Percentiles rank a stretch among this genome's conserved stretches.
These are phyloP conservation scores for Carlito syrichta DNA, from an alignment of 2,113 vertebrate species.

Conservation along the genomic window DNA sequence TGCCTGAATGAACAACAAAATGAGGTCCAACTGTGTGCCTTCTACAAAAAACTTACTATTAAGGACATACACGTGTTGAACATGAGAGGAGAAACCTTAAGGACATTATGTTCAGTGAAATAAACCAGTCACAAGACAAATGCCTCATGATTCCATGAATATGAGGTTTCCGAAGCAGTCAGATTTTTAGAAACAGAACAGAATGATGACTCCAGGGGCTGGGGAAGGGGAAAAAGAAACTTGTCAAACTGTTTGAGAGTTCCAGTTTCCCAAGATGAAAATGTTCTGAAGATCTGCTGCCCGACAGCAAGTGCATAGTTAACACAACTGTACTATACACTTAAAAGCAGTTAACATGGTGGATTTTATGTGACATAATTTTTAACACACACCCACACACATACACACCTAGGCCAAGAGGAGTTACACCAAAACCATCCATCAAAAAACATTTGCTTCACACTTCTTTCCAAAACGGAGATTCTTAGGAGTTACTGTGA, in stretches of 20 bases:
- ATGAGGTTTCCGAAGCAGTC: not conserved
- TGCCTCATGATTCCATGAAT: not conserved
- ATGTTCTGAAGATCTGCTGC: not conserved
- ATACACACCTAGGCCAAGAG: not conserved
- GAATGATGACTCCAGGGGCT: not conserved
- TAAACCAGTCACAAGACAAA: not conserved
- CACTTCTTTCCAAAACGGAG: not conserved
- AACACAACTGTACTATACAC: not conserved
- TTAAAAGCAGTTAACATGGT: not conserved
- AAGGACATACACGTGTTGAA: not conserved
- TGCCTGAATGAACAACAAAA: not conserved
- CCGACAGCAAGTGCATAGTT: not conserved
- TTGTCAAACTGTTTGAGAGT: not conserved
- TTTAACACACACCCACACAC: not conserved
- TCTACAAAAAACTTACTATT: not conserved
- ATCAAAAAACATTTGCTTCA: not conserved
- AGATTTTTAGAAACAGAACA: not conserved
- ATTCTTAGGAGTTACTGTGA: rapidly evolving
- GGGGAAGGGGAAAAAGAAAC: too few species aligned
- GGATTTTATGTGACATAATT: not conserved
- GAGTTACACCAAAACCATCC: not conserved
- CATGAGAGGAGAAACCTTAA: not conserved
- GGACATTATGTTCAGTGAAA: too few species aligned
- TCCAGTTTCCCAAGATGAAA: not conserved
- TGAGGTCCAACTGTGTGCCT: too few species aligned